These are phyloP conservation scores for Melanaphis sacchari DNA, from an alignment of 1,140 invertebrate genomes.

Conservation along the genomic window DNA sequence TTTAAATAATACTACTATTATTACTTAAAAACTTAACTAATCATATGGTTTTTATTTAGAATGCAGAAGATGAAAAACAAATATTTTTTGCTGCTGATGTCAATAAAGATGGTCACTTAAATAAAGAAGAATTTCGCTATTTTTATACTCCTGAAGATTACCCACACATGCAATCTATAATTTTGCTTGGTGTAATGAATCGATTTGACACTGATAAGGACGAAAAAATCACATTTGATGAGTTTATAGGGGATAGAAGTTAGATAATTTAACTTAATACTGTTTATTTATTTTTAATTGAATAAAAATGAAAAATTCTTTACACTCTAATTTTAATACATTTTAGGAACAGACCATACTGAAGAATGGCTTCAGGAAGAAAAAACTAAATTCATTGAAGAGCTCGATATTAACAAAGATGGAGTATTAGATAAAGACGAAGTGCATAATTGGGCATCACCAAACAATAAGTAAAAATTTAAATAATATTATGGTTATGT, in stretches of 20 bases:
- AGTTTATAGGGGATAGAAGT: constrained; percentile 10
- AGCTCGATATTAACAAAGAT: constrained; percentile 17
- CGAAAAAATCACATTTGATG: constrained; percentile 23
- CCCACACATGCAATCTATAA: neutral
- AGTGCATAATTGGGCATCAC: neutral
- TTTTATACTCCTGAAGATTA: constrained; percentile 45
- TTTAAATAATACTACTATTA: too few relatives aligned
- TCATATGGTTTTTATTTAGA: neutral
- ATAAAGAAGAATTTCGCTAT: constrained; percentile 8
- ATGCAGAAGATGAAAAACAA: neutral
- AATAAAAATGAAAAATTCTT: neutral
- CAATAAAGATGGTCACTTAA: neutral
- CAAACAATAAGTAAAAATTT: neutral
- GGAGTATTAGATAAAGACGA: neutral
- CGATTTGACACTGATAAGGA: constrained; percentile 27
- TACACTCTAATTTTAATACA: neutral
- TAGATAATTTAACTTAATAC: neutral
- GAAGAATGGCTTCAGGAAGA: neutral
- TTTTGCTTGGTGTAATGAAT: constrained; percentile 1
- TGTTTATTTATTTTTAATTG: neutral
- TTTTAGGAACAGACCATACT: neutral
- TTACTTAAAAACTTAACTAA: neutral
- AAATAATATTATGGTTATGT: neutral
- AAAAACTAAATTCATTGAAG: neutral
- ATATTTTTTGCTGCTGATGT: neutral